These are phyloP conservation scores for Babylonia areolata DNA, from an alignment of 1,140 invertebrate genomes.

Conservation along the genomic window DNA sequence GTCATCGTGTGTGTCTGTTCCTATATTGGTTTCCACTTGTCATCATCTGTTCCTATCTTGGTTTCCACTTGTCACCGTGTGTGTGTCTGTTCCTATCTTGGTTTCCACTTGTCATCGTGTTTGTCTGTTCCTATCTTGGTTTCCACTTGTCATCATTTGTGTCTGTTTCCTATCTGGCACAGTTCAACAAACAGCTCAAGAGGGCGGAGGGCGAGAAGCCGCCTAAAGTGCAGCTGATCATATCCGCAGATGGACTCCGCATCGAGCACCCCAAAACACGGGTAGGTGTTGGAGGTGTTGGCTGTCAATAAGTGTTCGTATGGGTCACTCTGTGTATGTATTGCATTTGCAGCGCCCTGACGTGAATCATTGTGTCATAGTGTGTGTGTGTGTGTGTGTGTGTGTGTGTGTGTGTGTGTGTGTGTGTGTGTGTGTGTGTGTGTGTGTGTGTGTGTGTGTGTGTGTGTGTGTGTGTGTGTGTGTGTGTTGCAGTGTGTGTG, in stretches of 20 bases:
- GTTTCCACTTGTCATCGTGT: no score
- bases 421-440: constrained; percentile 21
- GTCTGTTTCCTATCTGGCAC: constrained; percentile 46
- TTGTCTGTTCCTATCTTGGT: no score
- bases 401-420: constrained; percentile 21
- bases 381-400: neutral
- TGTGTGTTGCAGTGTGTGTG: no score
- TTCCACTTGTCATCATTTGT: neutral
- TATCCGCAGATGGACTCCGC: constrained; percentile 96
- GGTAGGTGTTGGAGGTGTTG: constrained; percentile 63
- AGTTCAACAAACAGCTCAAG: constrained; percentile 93
- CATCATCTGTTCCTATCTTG: no score
- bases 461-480: neutral
- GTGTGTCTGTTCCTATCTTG: no score
- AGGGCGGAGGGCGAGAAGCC: constrained; percentile 95
- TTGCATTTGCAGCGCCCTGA: neutral
- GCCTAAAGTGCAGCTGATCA: constrained; percentile 92
- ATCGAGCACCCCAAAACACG: constrained; percentile 88
- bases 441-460: constrained; percentile 12
- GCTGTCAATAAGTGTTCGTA: no score
- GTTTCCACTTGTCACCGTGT: no score
- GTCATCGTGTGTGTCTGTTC: no score
- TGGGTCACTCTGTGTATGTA: no score
- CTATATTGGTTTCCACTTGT: no score
- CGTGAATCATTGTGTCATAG: neutral